These are phyloP conservation scores for Harpalus rufipes DNA, from an alignment of 2,888 invertebrate genomes.

Conservation along the genomic window DNA sequence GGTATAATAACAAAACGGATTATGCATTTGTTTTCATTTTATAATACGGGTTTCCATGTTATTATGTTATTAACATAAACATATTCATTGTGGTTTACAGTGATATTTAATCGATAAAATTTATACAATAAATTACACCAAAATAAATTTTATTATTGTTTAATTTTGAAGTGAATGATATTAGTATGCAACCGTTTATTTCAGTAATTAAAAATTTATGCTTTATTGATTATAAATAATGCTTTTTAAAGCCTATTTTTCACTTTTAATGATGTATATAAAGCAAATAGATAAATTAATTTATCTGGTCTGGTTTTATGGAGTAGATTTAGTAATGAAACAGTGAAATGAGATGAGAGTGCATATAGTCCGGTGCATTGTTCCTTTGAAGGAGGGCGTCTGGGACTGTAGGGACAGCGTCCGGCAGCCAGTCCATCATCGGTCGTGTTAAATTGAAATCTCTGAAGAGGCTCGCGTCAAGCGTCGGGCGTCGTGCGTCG, in stretches of 20 bases:
- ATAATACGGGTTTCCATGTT: slow-evolving; percentile 5
- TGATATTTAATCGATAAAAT: neutral
- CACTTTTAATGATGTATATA: too few species aligned
- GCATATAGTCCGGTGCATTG: neutral
- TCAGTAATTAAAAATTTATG: neutral
- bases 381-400: neutral
- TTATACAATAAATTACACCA: neutral
- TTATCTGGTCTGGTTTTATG: too few species aligned
- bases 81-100: slow-evolving; percentile 1
- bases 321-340: neutral
- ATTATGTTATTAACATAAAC: slow-evolving; percentile 7
- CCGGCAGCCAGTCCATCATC: slow-evolving; percentile 71
- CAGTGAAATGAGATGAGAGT: neutral
- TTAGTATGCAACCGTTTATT: neutral
- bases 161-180: neutral
- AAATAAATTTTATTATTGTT: slow-evolving; percentile 8
- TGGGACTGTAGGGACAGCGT: slow-evolving; percentile 10
- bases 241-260: neutral
- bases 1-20: neutral
- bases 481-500: slow-evolving; percentile 67
- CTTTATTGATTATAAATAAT: neutral
- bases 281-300: too few species aligned
- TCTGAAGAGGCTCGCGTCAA: slow-evolving; percentile 74
- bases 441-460: slow-evolving; percentile 76
- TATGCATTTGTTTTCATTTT: neutral